Evolutionary conservation across 2,113 vertebrate species (phyloP), one percentile per base, ranked within the genome.

Genomic region (Colossoma macropomum): DNA sequence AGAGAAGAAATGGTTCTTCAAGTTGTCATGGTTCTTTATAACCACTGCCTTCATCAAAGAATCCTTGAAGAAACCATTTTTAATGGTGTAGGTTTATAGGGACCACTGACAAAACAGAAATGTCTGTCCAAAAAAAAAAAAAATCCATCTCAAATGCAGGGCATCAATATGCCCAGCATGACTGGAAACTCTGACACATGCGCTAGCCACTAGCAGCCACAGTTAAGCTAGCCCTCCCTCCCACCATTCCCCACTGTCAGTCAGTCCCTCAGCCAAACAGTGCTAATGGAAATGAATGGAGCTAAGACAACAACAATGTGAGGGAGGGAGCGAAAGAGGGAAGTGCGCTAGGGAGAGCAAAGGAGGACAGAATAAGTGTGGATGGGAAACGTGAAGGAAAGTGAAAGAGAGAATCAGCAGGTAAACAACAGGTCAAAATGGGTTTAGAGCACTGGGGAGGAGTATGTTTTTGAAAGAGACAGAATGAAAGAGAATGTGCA

Each of bases 391-490:
- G 68, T n/a, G 76, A 32, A 15, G 27, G 68, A 81, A 27, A 34
- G 19, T 19, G 21, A 66, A 21, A 17, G 68, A 32, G 32, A 30
- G 34, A 60, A 21, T 50, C 9, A 38, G 32, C 30, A 38, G n/a
- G 52, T 69, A 75, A 82, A 82, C 80, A 76, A 82, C 80, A 69
- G 80, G 63, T 82, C 73, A 69, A 23, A 69, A 82, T 62, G 72
- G 70, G 41, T 28, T 63, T 34, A 23, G 12, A 3, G 19, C 11
- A 7, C 12, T 50, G 68, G 68, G 34, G 68, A 80, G 69, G 19
- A 0, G 25, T 2, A 68, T 10, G 23, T 60, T 45, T 73, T n/a
- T 23, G 2, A 9, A 19, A 62, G 28, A 56, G 63, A 69, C 0
- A 56, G 32, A 27, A 13, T 27, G 41, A 54, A 79, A 30, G 27